Evolutionary conservation across 2,113 vertebrate species (phyloP).

Genomic region (Ictalurus punctatus): DNA sequence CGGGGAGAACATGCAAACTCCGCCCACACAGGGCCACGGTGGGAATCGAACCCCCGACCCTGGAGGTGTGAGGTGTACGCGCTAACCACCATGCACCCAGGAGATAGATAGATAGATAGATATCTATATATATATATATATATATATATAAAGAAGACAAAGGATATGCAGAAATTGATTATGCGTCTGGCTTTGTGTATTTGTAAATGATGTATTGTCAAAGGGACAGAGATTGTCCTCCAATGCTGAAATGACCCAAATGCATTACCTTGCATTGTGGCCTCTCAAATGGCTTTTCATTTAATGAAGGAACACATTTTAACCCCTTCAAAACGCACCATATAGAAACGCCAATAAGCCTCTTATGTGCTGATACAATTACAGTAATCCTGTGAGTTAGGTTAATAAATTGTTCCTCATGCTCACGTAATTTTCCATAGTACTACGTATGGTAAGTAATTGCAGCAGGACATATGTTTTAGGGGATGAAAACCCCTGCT

Average conservation of each 20-base stretch:
- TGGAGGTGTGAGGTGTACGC: too few species aligned
- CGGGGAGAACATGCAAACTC: too few species aligned
- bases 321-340: slow-evolving; percentile 59
- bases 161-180: not conserved
- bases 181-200: too few species aligned
- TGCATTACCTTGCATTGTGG: slow-evolving; percentile 53
- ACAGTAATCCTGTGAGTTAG: slow-evolving; percentile 64
- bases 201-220: too few species aligned
- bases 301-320: slow-evolving; percentile 70
- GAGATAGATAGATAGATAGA: too few species aligned
- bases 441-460: slow-evolving; percentile 21
- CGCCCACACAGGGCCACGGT: too few species aligned
- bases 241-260: slow-evolving; percentile 31
- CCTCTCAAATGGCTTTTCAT: slow-evolving; percentile 61
- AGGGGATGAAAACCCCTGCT: slow-evolving; percentile 13
- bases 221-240: not conserved
- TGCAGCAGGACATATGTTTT: slow-evolving; percentile 34
- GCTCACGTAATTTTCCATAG: slow-evolving; percentile 57
- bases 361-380: slow-evolving; percentile 74
- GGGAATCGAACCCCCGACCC: too few species aligned
- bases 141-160: too few species aligned
- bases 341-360: slow-evolving; percentile 77
- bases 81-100: too few species aligned
- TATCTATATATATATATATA: too few species aligned
- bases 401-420: slow-evolving; percentile 68